Percentiles rank a stretch among this genome's conserved stretches.
Evolutionary conservation across 2,797 vertebrate genomes (phyloP).

Genomic region (Chromobotia macracanthus): DNA sequence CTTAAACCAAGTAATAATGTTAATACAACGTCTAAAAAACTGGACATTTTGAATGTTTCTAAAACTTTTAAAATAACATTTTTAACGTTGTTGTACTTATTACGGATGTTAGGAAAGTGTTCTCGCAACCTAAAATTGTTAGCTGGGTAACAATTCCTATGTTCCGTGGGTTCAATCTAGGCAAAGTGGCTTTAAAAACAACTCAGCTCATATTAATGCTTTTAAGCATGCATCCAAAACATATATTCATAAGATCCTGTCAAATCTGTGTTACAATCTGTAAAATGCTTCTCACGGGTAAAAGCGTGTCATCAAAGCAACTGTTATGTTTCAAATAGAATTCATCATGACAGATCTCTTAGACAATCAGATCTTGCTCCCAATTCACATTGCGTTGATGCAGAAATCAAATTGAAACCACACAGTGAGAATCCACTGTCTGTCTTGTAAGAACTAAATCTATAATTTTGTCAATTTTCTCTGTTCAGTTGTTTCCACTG

Average conservation of each 20-base stretch:
- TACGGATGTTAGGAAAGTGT: too few species aligned
- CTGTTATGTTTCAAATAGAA: not conserved
- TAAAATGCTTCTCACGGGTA: not conserved
- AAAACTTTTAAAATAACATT: too few species aligned
- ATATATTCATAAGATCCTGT: not conserved
- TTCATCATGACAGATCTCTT: not conserved
- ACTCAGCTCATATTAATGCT: too few species aligned
- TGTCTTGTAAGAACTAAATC: slow-evolving; percentile 11
- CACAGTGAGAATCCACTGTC: slow-evolving; percentile 24
- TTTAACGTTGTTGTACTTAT: too few species aligned
- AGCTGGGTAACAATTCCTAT: not conserved
- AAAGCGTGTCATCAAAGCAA: not conserved
- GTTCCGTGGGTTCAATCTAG: too few species aligned
- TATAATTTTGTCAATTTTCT: slow-evolving; percentile 41
- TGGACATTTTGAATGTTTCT: too few species aligned
- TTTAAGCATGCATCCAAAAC: not conserved
- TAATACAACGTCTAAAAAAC: too few species aligned
- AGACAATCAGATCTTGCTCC: not conserved
- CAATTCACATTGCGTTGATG: not conserved
- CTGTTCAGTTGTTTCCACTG: slow-evolving; percentile 4
- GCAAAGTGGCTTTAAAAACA: not conserved
- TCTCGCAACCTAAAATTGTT: too few species aligned
- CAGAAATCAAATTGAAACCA: slow-evolving; percentile 5
- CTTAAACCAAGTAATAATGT: too few species aligned
- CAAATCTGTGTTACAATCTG: not conserved